Evolutionary conservation across 2,888 invertebrate species (phyloP).

Genomic region (Ashinkailepas kermadecensis): DNA sequence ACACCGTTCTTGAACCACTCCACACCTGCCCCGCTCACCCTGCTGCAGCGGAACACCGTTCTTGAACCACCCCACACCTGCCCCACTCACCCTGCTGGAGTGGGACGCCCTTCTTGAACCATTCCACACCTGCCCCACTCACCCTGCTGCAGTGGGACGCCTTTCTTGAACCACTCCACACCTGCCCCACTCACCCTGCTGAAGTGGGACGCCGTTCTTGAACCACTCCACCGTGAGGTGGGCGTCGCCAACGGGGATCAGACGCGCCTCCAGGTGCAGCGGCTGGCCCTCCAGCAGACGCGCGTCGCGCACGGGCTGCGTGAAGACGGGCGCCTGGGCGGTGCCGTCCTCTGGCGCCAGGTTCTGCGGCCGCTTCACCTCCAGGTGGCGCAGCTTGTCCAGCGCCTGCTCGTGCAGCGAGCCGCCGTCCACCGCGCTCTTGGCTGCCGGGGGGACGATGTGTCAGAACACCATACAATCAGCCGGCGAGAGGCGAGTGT

Average conservation of each 20-base stretch:
- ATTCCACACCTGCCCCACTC: conserved; percentile 59
- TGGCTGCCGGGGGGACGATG: conserved; percentile 41
- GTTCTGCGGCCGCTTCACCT: conserved; percentile 56
- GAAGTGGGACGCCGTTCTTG: conserved; percentile 80
- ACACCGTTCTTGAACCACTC: conserved; percentile 85
- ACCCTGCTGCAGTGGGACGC: conserved; percentile 63
- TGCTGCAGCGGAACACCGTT: conserved; percentile 77
- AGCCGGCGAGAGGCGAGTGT: too few relatives aligned
- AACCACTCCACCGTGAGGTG: conserved; percentile 89
- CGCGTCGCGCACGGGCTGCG: conserved; percentile 79
- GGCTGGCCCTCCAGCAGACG: conserved; percentile 82
- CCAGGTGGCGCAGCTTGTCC: conserved; percentile 76
- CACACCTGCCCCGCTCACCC: conserved; percentile 2
- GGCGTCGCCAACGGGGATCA: conserved; percentile 90
- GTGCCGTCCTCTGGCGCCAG: conserved; percentile 63
- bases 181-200: conserved; percentile 39
- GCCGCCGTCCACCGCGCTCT: conserved; percentile 69
- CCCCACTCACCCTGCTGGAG: conserved; percentile 49
- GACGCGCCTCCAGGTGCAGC: conserved; percentile 85
- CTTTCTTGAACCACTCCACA: conserved; percentile 91
- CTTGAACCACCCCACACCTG: conserved; percentile 82
- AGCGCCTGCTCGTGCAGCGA: conserved; percentile 82
- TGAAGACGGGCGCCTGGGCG: conserved; percentile 85
- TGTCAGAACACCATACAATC: too few relatives aligned
- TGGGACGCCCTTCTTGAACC: conserved; percentile 84